Evolutionary conservation across 1,140 invertebrate genomes (phyloP), one percentile per base, ranked within the genome.

Genomic region (Aplysia californica): DNA sequence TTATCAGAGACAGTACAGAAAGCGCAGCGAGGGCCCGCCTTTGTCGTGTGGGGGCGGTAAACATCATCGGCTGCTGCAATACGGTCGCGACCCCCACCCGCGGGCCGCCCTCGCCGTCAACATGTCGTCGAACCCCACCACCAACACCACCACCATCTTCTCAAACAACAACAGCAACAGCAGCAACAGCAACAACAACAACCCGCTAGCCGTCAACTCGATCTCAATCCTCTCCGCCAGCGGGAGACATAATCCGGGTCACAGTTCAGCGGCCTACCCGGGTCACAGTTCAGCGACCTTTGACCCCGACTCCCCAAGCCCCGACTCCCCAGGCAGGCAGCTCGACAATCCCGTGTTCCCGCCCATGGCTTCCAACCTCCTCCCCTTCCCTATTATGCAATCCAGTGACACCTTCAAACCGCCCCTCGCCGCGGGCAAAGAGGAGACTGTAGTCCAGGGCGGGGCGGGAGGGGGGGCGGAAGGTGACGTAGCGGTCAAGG

Each of bases 321-420:
- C 2, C 36, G 5, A 38, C 35, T 21, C 5, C 38, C 5, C 36
- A 38, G 36, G n/a, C 39, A 1, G 31, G 36, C 31, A 33, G 15
- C 31, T 18, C 4, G 38, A n/a, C 18, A 41, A 3, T 10, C 36
- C 3, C 66, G 5, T 26, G 41, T 59, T 73, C 44, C 70, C 70
- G 29, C 2, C 70, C n/a, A 59, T 73, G 70, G 70, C 70, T 18
- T 21, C 70, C 4, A 73, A 73, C 26, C 56, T 73, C 1, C 33
- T n/a, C 10, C 70, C 70, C 5, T 73, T 73, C 23, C 70, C 55
- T 39, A 3, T 59, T 38, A 26, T 29, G 0, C 50, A 72, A 36
- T 4, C 3, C 10, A 59, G 41, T 23, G 70, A 59, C 33, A 20
- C 2, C 21, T 38, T 39, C 15, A 3, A n/a, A 29, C 26, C 4